These are phyloP conservation scores for Poeciliopsis occidentalis DNA, from an alignment of 2,113 vertebrate species.

Conservation along the genomic window DNA sequence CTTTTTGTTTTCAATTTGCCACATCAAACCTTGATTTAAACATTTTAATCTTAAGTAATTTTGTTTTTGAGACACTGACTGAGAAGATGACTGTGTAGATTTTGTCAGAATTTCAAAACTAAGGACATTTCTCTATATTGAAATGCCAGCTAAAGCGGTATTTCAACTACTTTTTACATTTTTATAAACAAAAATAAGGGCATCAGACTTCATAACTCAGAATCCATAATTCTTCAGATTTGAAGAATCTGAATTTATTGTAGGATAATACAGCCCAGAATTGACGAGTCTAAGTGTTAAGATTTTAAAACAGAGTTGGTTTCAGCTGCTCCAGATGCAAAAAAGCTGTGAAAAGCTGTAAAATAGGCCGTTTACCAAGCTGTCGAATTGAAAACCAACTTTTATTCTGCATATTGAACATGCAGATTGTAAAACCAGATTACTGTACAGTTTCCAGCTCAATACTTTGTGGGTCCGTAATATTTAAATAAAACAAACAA, in stretches of 20 bases:
- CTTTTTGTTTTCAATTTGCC: too few relatives aligned
- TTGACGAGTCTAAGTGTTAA: not conserved
- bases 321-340: not conserved
- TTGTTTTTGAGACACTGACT: not conserved
- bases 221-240: too few relatives aligned
- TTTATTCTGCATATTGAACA: not conserved
- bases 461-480: not conserved
- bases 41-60: not conserved
- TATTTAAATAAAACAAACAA: not conserved
- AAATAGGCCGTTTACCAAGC: not conserved
- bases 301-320: not conserved
- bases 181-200: not conserved
- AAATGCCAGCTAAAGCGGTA: not conserved
- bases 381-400: not conserved
- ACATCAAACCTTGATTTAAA: not conserved
- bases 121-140: not conserved
- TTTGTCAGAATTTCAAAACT: not conserved
- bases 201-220: not conserved
- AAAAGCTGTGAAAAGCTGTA: not conserved
- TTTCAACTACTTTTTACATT: not conserved
- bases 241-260: not conserved
- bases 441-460: not conserved
- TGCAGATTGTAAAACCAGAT: not conserved
- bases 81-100: not conserved
- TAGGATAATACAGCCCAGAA: not conserved